Evolutionary conservation across 2,888 invertebrate genomes (phyloP).

Genomic region (Sphinx pinastri): DNA sequence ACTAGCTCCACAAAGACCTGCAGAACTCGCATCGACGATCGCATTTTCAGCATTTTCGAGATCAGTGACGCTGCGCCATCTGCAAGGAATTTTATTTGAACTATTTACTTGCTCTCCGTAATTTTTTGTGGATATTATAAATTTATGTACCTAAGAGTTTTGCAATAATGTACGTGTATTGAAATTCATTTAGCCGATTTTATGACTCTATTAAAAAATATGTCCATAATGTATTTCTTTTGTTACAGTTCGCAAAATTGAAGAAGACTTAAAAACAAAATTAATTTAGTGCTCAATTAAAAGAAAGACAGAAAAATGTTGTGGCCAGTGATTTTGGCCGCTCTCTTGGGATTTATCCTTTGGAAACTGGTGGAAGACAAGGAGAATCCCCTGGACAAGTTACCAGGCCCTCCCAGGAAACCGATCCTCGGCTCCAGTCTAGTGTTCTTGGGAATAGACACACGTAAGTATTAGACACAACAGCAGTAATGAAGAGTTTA

Average conservation of each 20-base stretch:
- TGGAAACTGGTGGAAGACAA: conserved; percentile 46
- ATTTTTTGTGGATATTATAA: too few relatives aligned
- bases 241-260: neutral
- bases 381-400: conserved; percentile 49
- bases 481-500: too few relatives aligned
- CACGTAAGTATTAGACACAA: conserved; percentile 40
- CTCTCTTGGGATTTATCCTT: conserved; percentile 33
- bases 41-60: too few relatives aligned
- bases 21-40: too few relatives aligned
- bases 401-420: conserved; percentile 56
- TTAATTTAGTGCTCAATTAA: neutral
- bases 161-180: too few relatives aligned
- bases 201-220: too few relatives aligned
- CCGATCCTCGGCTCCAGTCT: conserved; percentile 53
- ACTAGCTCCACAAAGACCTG: too few relatives aligned
- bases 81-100: too few relatives aligned
- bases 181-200: too few relatives aligned
- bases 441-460: conserved; percentile 41
- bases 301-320: conserved; percentile 37
- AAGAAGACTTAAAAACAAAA: neutral
- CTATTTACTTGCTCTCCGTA: too few relatives aligned
- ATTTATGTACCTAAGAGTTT: too few relatives aligned
- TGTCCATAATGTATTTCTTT: neutral
- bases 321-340: conserved; percentile 34
- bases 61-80: too few relatives aligned